A percentile compares a stretch with the other conserved stretches of the same genome.
Conservation (phyloP, 2,888 invertebrate species). For the Molanna angustata region DNA sequence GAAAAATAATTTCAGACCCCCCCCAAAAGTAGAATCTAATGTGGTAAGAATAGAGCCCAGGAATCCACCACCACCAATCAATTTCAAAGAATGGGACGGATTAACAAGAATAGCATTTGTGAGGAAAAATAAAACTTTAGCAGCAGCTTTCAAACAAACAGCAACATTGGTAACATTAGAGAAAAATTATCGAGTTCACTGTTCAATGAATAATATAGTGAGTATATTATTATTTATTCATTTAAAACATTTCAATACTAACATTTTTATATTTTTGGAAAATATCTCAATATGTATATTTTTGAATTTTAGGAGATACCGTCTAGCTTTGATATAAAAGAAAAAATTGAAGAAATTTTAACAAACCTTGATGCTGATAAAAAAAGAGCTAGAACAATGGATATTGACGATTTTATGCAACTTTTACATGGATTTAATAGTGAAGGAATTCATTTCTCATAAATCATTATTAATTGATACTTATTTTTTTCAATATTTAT, state of each 20-base stretch:
- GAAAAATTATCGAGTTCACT: conserved; percentile 87
- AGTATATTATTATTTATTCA: conserved; percentile 31
- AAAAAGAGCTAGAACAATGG: conserved; percentile 89
- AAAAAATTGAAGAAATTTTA: conserved; percentile 74
- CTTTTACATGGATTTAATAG: conserved; percentile 85
- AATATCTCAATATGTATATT: conserved; percentile 2
- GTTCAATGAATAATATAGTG: conserved; percentile 82
- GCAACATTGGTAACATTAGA: conserved; percentile 81
- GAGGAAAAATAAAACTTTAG: conserved; percentile 81
- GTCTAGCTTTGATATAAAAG: conserved; percentile 78
- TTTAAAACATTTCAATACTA: not conserved
- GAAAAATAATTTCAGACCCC: conserved; percentile 97
- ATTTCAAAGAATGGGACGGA: conserved; percentile 98
- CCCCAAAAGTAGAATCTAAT: conserved; percentile 98
- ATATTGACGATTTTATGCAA: conserved; percentile 92
- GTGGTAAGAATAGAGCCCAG: conserved; percentile 96
- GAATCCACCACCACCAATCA: conserved; percentile 80
- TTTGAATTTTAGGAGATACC: conserved; percentile 62
- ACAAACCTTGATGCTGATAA: conserved; percentile 64
- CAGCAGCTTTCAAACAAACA: conserved; percentile 84
- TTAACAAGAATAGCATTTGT: conserved; percentile 91
- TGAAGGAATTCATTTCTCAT: conserved; percentile 91
- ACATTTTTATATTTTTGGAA: too few species aligned
- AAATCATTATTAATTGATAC: conserved; percentile 21
- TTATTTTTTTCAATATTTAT: not conserved